A percentile compares a stretch with the other conserved stretches of the same genome.
Conservation (phyloP, 2,113 vertebrate genomes). For the Stigmatopora argus region DNA sequence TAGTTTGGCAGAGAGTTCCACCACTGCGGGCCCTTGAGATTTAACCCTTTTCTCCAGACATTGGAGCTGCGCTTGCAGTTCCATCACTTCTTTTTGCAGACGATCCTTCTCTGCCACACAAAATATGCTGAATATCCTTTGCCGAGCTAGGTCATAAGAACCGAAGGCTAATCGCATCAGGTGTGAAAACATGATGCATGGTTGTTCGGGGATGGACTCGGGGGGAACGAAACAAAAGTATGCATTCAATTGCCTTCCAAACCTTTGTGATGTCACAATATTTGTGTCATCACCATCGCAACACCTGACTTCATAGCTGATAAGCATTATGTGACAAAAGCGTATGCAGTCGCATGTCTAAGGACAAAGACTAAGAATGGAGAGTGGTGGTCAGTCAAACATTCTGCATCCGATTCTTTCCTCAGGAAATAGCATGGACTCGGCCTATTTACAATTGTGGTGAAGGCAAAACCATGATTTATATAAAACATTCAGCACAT, state of each 20-base stretch:
- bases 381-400: background rate
- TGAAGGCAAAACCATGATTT: constrained; percentile 9
- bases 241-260: background rate
- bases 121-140: background rate
- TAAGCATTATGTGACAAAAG: background rate
- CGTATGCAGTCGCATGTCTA: background rate
- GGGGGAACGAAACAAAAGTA: background rate
- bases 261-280: constrained; percentile 3
- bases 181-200: background rate
- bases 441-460: background rate
- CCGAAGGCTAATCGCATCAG: background rate
- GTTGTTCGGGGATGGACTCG: background rate
- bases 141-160: background rate
- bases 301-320: background rate
- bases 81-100: background rate
- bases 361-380: background rate
- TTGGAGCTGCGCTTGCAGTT: background rate
- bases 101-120: background rate
- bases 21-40: background rate
- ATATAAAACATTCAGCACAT: constrained; percentile 5
- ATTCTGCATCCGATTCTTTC: background rate
- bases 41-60: background rate
- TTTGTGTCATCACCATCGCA: background rate
- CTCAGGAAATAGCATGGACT: background rate
- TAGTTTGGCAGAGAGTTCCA: background rate